Base-by-base conservation (phyloP, 2,797 vertebrate genomes). In the Acipenser ruthenus region DNA sequence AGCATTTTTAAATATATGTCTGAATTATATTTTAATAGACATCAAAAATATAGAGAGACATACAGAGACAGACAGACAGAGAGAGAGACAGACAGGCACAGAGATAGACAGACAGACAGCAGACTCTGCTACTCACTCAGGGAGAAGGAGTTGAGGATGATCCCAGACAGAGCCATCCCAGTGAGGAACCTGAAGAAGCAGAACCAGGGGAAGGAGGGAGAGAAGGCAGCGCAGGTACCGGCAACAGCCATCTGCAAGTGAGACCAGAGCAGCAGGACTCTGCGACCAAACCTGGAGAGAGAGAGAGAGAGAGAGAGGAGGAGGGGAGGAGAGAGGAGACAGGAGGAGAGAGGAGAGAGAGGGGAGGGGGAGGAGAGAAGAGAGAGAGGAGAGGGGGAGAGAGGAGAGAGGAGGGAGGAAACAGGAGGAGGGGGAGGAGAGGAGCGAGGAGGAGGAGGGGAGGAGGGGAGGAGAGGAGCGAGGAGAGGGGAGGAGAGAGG, bases 161-260 rank as follows among this genome's bases (percentile, higher is more conserved):
- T n/a, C 0, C 95, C 94, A 0, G 94, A 93, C 72, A 94, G 72
- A 70, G 92, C 88, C 86, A 89, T 83, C 12, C 95, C 94, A 0
- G 78, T 82, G 52, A 89, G 77, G 73, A 95, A 93, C 0, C 94
- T 92, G 70, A 90, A 87, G 55, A 88, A 0, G 48, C 90, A 88
- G 74, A 89, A 97, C 66, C 85, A 0, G 0, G 73, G 0, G 50
- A 94, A 86, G 65, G 83, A 84, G 51, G 85, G 80, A 0, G 90
- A 84, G 59, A 94, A 94, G 1, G 94, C 89, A 0, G 82, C 71
- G 1, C 90, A 88, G 0, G 88, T 90, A 18, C 94, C 93, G 0
- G 78, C 70, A 37, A 84, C 85, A 0, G 90, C 93, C 86, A 96
- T 81, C 75, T 94, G 71, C 63, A 97, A 77, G 81, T 93, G 75